phyloP scores from a whole-genome alignment of 92 coral and sea anemone species.

The Heliopora coerulea region DNA sequence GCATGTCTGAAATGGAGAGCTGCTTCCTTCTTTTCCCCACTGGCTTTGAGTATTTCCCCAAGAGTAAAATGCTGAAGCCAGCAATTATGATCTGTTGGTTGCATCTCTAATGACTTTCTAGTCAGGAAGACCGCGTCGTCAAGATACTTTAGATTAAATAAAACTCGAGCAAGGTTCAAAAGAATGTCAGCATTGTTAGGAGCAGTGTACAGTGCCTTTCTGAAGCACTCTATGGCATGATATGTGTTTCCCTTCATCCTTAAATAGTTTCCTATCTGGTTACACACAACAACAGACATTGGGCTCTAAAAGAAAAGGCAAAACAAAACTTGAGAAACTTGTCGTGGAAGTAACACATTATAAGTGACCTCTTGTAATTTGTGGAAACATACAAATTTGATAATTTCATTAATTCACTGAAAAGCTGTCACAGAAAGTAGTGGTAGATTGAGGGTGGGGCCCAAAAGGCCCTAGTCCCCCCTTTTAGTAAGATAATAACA shows the following conservation, averaged over 20 bases:
- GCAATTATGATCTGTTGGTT: conserved; percentile 93
- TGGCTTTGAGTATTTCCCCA: conserved; percentile 91
- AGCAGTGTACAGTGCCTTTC: conserved; percentile 74
- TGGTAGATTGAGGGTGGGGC: too few relatives aligned
- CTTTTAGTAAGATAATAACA: too few relatives aligned
- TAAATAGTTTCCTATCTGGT: conserved; percentile 96
- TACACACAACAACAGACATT: conserved; percentile 85
- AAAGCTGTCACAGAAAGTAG: too few relatives aligned
- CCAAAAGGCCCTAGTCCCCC: too few relatives aligned
- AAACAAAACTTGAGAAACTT: background rate
- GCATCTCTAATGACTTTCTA: conserved; percentile 89
- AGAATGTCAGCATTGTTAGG: conserved; percentile 98
- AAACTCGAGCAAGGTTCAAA: conserved; percentile 88
- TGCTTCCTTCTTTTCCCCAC: conserved; percentile 86
- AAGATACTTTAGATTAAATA: conserved; percentile 83
- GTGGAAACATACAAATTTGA: too few relatives aligned
- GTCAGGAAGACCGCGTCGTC: conserved; percentile 88
- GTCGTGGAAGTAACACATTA: too few relatives aligned
- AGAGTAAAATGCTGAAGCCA: conserved; percentile 98
- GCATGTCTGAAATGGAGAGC: conserved; percentile 85
- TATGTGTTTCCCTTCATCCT: conserved; percentile 92
- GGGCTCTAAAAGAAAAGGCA: conserved; percentile 74
- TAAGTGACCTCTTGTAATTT: too few relatives aligned
- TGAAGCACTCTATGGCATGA: conserved; percentile 96
- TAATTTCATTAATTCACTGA: too few relatives aligned